Percentiles rank a stretch among this genome's conserved stretches.
Evolutionary conservation across 2,113 vertebrate genomes (phyloP).

Genomic region (Mesoclemmys tuberculata): DNA sequence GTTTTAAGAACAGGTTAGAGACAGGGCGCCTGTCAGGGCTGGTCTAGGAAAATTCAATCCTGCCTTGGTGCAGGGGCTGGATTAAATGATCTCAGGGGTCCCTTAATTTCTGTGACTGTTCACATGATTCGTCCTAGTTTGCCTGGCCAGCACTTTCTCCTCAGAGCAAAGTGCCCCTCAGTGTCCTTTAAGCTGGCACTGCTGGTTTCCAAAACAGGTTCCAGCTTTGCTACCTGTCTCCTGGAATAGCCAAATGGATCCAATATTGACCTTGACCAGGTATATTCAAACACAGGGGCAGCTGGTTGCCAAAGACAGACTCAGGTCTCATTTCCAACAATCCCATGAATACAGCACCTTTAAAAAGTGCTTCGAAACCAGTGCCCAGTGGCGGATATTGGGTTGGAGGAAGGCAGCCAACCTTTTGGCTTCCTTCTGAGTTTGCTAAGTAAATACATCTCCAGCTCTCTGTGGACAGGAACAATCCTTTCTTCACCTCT

Average conservation of each 20-base stretch:
- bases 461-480: fast-evolving
- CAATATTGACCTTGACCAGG: background rate
- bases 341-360: background rate
- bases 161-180: background rate
- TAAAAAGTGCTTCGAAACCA: background rate
- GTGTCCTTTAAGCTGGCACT: fast-evolving
- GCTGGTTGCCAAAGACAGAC: fast-evolving
- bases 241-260: fast-evolving
- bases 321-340: background rate
- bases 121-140: too few species aligned
- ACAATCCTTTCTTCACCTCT: background rate
- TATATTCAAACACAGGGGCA: background rate
- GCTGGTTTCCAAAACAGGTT: background rate
- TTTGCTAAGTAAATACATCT: fast-evolving
- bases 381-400: background rate
- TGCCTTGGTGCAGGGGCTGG: too few species aligned
- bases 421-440: fast-evolving
- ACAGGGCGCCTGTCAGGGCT: too few species aligned
- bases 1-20: too few species aligned
- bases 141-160: too few species aligned
- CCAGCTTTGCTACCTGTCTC: background rate
- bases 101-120: too few species aligned
- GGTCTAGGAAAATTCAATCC: too few species aligned
- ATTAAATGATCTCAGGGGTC: too few species aligned
- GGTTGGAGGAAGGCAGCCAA: background rate